Base-by-base conservation (phyloP, 1,140 invertebrate genomes). In the Drosophila micromelanica region DNA sequence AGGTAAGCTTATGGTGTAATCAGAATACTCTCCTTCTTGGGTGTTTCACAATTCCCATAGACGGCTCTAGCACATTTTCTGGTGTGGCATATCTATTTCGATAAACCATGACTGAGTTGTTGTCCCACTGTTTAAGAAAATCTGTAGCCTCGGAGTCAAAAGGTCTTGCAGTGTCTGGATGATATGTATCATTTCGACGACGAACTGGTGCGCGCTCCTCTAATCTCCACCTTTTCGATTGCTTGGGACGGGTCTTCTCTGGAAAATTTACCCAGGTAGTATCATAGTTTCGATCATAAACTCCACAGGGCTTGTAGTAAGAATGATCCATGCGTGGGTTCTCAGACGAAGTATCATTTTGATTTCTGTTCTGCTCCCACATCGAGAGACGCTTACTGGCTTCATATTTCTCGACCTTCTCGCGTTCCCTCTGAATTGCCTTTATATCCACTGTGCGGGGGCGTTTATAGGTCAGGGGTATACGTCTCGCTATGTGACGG, bases 191-290 rank as follows among this genome's bases (percentile, higher is more conserved):
- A 2, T 17, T 12, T 0, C 72, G 45, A 2, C 55, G 59, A 30
- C 4, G n/a, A 12, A 27, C 0, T 7, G 27, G 23, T 0, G 35
- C 9, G 3, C 59, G 5, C 2, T 20, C 30, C 0, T 49, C 9
- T 1, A 5, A 13, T 13, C 11, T n/a, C 7, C 12, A 59, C 0
- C 3, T 8, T 11, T 17, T 11, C 1, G 37, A 1, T 2, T 4
- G 9, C 32, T 65, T 69, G 1, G 17, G 6, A 20, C 6, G 45
- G 3, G 32, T 30, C 8, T 13, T 42, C 7, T 76, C 68, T 6
- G 78, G 76, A 5, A 79, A 89, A 13, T 79, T 52, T 2, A n/a
- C 8, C 82, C 82, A 87, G 7, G 84, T 89, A 23, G 72, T 51
- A 13, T 78, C 37, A 38, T 60, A 79, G 2, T 4, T 52, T 2